A percentile compares a stretch with the other conserved stretches of the same genome.
These are phyloP conservation scores for Atherinosoma microstoma DNA, from an alignment of 2,797 vertebrate genomes.

Conservation along the genomic window DNA sequence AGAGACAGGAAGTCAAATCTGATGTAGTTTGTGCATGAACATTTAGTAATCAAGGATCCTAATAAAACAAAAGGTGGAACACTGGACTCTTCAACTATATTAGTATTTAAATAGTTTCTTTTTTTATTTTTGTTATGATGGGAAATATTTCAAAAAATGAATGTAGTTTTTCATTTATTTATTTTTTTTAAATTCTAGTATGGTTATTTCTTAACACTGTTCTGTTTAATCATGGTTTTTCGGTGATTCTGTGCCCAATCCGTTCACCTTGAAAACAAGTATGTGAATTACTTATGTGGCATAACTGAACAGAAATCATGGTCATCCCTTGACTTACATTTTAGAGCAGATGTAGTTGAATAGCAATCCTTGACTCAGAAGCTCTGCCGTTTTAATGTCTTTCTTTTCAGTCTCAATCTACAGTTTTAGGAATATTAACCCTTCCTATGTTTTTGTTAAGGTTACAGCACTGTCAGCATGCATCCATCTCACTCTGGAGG, in stretches of 20 bases:
- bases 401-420: background rate
- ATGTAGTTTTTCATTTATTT: too few species aligned
- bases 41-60: constrained; percentile 2
- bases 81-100: constrained; percentile 8
- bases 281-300: too few species aligned
- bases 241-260: too few species aligned
- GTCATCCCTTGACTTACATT: background rate
- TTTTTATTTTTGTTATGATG: constrained; percentile 3
- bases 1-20: background rate
- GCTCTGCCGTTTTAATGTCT: background rate
- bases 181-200: too few species aligned
- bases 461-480: constrained; percentile 28
- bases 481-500: constrained; percentile 19
- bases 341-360: background rate
- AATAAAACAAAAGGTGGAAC: constrained; percentile 26
- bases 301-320: background rate
- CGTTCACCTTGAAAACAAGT: too few species aligned
- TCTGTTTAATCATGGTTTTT: background rate
- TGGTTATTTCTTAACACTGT: background rate
- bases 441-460: constrained; percentile 17
- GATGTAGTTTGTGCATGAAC: constrained; percentile 2
- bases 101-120: background rate
- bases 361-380: constrained; percentile 16
- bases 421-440: constrained; percentile 19
- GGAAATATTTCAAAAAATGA: too few species aligned